phyloP scores from a whole-genome alignment of 92 coral and sea anemone genomes.

The Umimayanthus kanabou region DNA sequence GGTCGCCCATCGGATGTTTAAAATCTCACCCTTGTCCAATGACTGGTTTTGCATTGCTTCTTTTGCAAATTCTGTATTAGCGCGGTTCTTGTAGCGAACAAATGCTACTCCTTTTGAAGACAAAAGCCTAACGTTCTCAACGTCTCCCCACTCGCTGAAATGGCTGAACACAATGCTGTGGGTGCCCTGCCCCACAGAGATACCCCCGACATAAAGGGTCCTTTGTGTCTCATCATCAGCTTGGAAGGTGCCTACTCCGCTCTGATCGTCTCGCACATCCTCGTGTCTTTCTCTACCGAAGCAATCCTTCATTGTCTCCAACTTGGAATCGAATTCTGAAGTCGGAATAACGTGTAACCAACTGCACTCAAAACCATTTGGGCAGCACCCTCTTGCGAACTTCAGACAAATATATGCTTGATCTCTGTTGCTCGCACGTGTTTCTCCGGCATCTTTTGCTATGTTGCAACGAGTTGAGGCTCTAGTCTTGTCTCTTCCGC shows the following conservation, averaged over 20 bases:
- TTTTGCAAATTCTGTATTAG: constrained; percentile 82
- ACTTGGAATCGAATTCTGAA: constrained; percentile 48
- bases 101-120: constrained; percentile 78
- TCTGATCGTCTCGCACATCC: constrained; percentile 82
- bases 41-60: constrained; percentile 89
- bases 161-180: constrained; percentile 69
- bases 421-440: constrained; percentile 65
- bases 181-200: constrained; percentile 52
- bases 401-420: constrained; percentile 69
- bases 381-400: constrained; percentile 90
- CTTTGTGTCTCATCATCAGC: constrained; percentile 73
- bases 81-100: constrained; percentile 74
- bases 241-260: constrained; percentile 82
- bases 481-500: constrained; percentile 52
- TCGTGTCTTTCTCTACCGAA: constrained; percentile 86
- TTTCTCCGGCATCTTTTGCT: constrained; percentile 74
- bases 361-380: constrained; percentile 76
- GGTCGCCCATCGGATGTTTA: constrained; percentile 86
- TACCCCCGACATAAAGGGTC: constrained; percentile 80
- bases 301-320: constrained; percentile 70
- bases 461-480: constrained; percentile 69
- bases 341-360: constrained; percentile 77
- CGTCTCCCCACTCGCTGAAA: constrained; percentile 82
- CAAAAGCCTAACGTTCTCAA: constrained; percentile 72
- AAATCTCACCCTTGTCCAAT: constrained; percentile 64